phyloP scores from a whole-genome alignment of 1,140 invertebrate species.

The Ephestia elutella region DNA sequence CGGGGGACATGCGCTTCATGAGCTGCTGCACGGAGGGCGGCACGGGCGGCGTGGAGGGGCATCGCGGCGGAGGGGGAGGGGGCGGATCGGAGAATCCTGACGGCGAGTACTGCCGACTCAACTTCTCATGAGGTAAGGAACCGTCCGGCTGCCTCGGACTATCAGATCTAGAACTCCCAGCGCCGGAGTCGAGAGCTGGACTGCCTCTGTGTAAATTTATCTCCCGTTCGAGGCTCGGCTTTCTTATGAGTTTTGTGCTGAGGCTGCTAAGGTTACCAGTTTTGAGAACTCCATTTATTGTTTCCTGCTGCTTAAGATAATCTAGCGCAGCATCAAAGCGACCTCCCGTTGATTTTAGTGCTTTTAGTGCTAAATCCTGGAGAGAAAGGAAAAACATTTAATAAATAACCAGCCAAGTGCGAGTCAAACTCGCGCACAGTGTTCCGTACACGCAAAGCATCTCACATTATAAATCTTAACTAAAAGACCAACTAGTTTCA shows the following conservation, averaged over 20 bases:
- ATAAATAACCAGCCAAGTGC: too few species aligned
- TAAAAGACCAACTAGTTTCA: too few species aligned
- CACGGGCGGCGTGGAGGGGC: constrained; percentile 82
- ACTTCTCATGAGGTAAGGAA: constrained; percentile 70
- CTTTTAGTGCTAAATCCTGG: constrained; percentile 80
- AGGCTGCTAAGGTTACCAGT: constrained; percentile 74
- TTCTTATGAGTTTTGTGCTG: constrained; percentile 86
- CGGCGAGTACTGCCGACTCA: constrained; percentile 79
- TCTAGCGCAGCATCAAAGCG: constrained; percentile 82
- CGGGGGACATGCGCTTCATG: constrained; percentile 89
- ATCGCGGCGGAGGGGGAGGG: constrained; percentile 80
- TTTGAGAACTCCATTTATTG: constrained; percentile 76
- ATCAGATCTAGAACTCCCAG: constrained; percentile 90
- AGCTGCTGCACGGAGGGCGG: constrained; percentile 88
- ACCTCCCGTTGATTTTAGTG: constrained; percentile 80
- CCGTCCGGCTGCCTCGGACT: constrained; percentile 82
- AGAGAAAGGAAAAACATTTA: constrained; percentile 21
- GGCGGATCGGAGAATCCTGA: constrained; percentile 81
- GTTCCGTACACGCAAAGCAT: too few species aligned
- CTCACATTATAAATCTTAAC: too few species aligned
- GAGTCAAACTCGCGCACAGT: too few species aligned
- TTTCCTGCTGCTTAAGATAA: constrained; percentile 79
- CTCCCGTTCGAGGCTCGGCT: constrained; percentile 90
- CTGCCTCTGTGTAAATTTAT: constrained; percentile 83
- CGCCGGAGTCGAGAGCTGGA: constrained; percentile 89